Conservation (phyloP, 2,888 invertebrate species). For the Drosophila colorata region DNA sequence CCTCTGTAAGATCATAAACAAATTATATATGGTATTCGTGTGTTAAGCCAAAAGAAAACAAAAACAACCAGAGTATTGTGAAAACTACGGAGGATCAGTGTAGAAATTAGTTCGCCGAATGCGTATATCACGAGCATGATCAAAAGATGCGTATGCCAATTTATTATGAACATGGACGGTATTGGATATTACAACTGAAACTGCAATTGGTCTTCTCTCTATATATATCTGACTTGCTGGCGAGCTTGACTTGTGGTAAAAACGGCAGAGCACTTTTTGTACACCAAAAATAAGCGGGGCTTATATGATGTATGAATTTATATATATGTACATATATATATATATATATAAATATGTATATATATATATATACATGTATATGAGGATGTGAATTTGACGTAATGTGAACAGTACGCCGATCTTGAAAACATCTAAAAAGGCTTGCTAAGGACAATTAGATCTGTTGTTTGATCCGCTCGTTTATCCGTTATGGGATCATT, state of each 20-base stretch:
- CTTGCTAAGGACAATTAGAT: constrained; percentile 1
- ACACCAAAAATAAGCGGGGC: constrained; percentile 10
- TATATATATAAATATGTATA: background rate
- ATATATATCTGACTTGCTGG: constrained; percentile 24
- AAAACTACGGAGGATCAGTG: constrained; percentile 6
- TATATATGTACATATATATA: constrained; percentile 4
- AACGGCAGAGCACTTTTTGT: background rate
- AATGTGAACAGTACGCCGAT: constrained; percentile 6
- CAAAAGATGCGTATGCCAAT: constrained; percentile 42
- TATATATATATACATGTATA: constrained; percentile 4
- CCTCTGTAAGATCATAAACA: too few relatives aligned
- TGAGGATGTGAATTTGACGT: constrained; percentile 6
- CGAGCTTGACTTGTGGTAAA: constrained; percentile 24
- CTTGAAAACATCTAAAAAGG: constrained; percentile 33
- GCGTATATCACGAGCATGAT: constrained; percentile 21
- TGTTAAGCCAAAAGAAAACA: background rate
- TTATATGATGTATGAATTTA: constrained; percentile 6
- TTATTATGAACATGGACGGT: constrained; percentile 45
- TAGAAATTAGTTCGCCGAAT: constrained; percentile 10
- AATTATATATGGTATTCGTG: background rate
- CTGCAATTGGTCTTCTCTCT: constrained; percentile 21
- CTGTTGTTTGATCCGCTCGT: background rate
- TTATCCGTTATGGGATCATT: constrained; percentile 27
- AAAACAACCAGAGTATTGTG: constrained; percentile 19
- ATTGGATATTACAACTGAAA: constrained; percentile 36